Base-by-base conservation (phyloP, 1,140 invertebrate species). In the Chlorops oryzae region DNA sequence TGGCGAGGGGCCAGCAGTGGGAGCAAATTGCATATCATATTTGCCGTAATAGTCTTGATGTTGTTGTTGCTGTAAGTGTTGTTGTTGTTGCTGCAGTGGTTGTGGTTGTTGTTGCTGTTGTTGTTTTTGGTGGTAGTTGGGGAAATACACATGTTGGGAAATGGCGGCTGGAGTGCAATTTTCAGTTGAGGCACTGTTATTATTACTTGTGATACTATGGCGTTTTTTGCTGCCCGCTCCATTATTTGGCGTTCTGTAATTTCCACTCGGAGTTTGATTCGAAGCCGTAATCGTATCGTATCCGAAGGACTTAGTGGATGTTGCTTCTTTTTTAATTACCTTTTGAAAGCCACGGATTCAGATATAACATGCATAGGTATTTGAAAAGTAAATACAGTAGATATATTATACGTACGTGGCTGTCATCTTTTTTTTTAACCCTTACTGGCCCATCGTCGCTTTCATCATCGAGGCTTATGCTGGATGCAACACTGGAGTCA, bases 401-500 rank as follows among this genome's bases (percentile, higher is more conserved):
- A 20, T 20, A n/a, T 9, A 18, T 0, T 6, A 2, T 27, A 42
- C 51, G 57, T 25, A 71, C 65, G 51, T 70, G 66, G 17, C 41
- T 54, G 0, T 70, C 65, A 22, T 72, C 70, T 59, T 70, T 72
- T 56, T 72, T 72, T 55, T 72, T 72, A 1, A 64, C 63, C 28
- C 72, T 72, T 13, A 64, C 63, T 32, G 70, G 67, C 48, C 60
- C 51, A 15, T 72, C 69, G 34, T 72, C 70, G 2, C 63, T 37
- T 23, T 72, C 70, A 47, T 72, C 70, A 43, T 72, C 70, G 23
- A 70, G 50, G 35, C 70, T 72, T 9, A 68, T 63, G 52, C 69
- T 72, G 23, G 70, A 72, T 40, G 69, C 69, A 17, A 72, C 69
- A 37, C 69, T 72, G 21, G 70, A 72, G 47, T 72, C 70, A 49